Evolutionary conservation across 2,888 invertebrate species (phyloP), one percentile per base, ranked within the genome.

Genomic region (Stratiomys singularior): DNA sequence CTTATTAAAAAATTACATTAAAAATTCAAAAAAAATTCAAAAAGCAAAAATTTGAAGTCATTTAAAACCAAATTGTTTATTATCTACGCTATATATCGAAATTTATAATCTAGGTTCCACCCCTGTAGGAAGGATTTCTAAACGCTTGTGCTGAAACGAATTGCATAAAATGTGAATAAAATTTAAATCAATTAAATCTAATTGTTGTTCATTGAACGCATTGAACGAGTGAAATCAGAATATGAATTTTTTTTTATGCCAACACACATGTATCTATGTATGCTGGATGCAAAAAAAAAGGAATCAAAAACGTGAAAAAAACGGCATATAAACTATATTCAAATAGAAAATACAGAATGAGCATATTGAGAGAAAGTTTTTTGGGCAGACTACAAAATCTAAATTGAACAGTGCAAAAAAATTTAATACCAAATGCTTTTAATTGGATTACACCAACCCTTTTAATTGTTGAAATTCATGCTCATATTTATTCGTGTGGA

Each of bases 1-100:
- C 76, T 76, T 76, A 76, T 66, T 76, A 64, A 64, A 37, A 64
- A 52, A 64, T 60, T 60, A 60, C 37, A 37, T 37, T 37, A 9
- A 37, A 37, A 37, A 37, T 37, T 37, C 3, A 37, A 37, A 37
- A 37, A 37, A 60, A 60, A n/a, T n/a, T n/a, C n/a, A n/a, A 60
- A 25, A 60, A 60, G 23, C 52, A 18, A 60, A 25, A 60, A 60
- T 60, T 18, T 37, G 9, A 37, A 37, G 37, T 25, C 1, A 60
- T 60, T 23, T 7, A 11, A 3, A n/a, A 60, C 25, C 37, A 37
- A 37, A 37, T 60, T 25, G 15, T 23, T 60, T 5, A 60, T 60
- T 25, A 37, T 37, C 3, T 5, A 18, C 60, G 60, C 60, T 52
- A 52, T 37, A 9, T 37, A 37, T 9, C 52, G 18, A 52, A 52